Evolutionary conservation across 2,113 vertebrate genomes (phyloP).

Genomic region (Paraplagusia blochii): DNA sequence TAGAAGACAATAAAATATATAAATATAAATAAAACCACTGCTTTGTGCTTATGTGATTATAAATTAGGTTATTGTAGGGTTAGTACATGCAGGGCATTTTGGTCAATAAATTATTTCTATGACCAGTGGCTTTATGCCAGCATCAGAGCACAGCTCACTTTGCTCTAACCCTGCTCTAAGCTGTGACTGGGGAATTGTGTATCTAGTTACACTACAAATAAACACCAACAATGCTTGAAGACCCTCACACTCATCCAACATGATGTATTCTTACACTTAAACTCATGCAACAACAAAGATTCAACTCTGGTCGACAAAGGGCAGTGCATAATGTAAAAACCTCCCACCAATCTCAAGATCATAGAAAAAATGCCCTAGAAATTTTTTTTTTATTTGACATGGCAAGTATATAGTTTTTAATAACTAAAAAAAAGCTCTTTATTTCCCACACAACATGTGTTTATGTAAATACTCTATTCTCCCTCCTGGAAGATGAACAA

Average conservation of each 20-base stretch:
- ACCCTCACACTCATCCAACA: constrained; percentile 52
- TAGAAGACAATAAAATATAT: constrained; percentile 27
- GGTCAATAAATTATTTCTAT: constrained; percentile 69
- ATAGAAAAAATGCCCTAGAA: too few species aligned
- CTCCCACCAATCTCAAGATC: too few species aligned
- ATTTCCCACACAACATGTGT: too few species aligned
- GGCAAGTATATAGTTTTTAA: too few species aligned
- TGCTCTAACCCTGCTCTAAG: constrained; percentile 50
- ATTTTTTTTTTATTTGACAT: too few species aligned
- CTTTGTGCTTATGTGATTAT: constrained; percentile 31
- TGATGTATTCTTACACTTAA: constrained; percentile 30
- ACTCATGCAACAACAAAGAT: constrained; percentile 1
- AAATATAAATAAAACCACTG: constrained; percentile 37
- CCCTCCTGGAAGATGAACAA: constrained; percentile 27
- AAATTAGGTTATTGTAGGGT: constrained; percentile 70
- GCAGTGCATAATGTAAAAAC: too few species aligned
- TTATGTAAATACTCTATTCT: background rate
- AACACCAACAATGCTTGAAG: constrained; percentile 38
- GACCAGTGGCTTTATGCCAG: constrained; percentile 59
- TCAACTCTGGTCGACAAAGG: too few species aligned
- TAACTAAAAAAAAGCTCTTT: too few species aligned
- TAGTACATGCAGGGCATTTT: constrained; percentile 65
- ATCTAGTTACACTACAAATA: constrained; percentile 51
- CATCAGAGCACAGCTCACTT: constrained; percentile 50
- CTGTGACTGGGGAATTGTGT: constrained; percentile 58